Conservation (phyloP, 2,888 invertebrate genomes). For the Vanessa cardui region DNA sequence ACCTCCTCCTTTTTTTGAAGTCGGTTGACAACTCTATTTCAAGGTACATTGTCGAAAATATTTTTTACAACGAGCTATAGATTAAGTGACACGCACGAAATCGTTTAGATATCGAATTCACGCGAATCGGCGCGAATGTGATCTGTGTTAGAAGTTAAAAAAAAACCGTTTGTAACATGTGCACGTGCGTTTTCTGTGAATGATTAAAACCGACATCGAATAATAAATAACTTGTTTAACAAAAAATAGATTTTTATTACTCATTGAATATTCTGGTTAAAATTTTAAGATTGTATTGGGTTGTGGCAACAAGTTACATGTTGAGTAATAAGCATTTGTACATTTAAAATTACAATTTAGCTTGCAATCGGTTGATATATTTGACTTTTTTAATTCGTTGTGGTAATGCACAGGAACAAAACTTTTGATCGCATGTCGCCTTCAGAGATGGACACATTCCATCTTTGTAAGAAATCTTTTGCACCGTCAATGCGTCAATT, state of each 20-base stretch:
- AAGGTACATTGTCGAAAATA: conserved; percentile 5
- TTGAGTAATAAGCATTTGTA: neutral
- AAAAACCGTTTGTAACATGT: neutral
- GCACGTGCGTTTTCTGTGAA: conserved; percentile 1
- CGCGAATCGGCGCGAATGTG: conserved; percentile 5
- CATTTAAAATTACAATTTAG: neutral
- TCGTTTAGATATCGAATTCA: conserved; percentile 16
- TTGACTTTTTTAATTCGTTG: neutral
- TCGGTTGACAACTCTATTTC: conserved; percentile 1
- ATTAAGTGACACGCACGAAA: conserved; percentile 16
- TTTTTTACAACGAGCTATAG: neutral
- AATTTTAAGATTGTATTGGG: too few relatives aligned
- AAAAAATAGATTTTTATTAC: too few relatives aligned
- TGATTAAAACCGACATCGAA: conserved; percentile 10
- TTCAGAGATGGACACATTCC: too few relatives aligned
- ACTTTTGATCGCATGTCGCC: too few relatives aligned
- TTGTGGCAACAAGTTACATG: neutral
- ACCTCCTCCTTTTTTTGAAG: too few relatives aligned
- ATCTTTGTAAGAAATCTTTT: too few relatives aligned
- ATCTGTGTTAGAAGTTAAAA: conserved; percentile 2
- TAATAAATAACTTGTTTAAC: neutral
- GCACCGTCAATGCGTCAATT: too few relatives aligned
- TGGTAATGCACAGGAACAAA: too few relatives aligned
- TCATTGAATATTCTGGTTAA: too few relatives aligned
- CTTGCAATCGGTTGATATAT: neutral